Base-by-base conservation (phyloP, 2,888 invertebrate species). In the Hofmannophila pseudospretella region DNA sequence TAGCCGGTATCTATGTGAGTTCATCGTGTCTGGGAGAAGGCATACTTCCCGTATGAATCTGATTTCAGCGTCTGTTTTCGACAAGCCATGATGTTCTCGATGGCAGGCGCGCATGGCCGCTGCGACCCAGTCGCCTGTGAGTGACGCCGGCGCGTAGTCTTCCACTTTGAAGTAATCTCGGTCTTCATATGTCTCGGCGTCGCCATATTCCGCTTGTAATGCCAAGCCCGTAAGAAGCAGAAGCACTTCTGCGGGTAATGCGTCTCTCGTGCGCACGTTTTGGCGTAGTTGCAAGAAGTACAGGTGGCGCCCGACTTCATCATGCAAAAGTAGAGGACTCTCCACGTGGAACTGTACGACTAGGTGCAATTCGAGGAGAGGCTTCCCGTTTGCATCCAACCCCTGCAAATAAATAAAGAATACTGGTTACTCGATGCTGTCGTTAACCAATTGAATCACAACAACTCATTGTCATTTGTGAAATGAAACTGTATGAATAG, bases 281-380 rank as follows among this genome's bases (percentile, higher is more conserved):
- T 96, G 93, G 47, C 96, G 93, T 70, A 99, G 88, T 88, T 99
- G 98, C 58, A 96, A 89, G 86, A 97, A 99, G 82, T 98, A 99
- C 69, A 97, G 94, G 74, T 96, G 96, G 41, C 96, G 90, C 36
- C 97, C 96, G 55, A 94, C 91, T 67, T 96, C 96, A 89, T 98
- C 97, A 80, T 95, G 93, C 67, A 97, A 88, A 49, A 97, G 90
- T 58, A 96, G 90, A 44, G 96, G 95, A 69, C 95, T 95, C 86
- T 97, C 96, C 64, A 97, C 94, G 87, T 97, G 97, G 82, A 95
- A 97, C 82, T 97, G 96, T 64, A 97, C 95, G 54, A 96, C 92
- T 74, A 97, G 93, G 84, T 96, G 94, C 74, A 97, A 90, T 62
- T 94, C 94, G 65, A 97, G 89, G 45, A 96, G 91, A 42, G 97